Conservation (phyloP, 1,140 invertebrate species). For the Drosophila suzukii region DNA sequence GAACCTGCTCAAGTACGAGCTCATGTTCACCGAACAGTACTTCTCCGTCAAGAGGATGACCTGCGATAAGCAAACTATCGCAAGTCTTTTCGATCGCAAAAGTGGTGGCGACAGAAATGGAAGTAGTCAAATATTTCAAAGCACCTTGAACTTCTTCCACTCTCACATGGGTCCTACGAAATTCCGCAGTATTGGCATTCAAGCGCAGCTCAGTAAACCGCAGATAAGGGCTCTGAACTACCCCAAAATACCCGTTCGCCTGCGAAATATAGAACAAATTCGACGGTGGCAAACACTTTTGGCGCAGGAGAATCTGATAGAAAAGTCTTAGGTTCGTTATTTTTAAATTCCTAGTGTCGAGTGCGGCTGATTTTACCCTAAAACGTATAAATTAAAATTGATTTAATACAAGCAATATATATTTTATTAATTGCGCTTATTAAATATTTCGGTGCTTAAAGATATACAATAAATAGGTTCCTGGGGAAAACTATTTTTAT, state of each 20-base stretch:
- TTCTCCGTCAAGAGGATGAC: constrained; percentile 29
- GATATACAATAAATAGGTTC: too few relatives aligned
- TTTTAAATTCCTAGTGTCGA: background rate
- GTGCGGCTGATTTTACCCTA: background rate
- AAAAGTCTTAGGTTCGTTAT: too few relatives aligned
- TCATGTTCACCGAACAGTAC: constrained; percentile 31
- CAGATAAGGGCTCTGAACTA: constrained; percentile 19
- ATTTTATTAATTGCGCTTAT: too few relatives aligned
- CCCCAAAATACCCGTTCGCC: constrained; percentile 30
- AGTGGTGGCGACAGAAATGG: background rate
- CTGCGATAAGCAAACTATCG: constrained; percentile 6
- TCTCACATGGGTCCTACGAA: background rate
- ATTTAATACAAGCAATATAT: too few relatives aligned
- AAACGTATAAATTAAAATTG: too few relatives aligned
- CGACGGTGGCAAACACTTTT: background rate
- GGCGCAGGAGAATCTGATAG: background rate
- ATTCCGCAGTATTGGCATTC: background rate
- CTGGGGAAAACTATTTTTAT: too few relatives aligned
- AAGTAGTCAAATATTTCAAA: background rate
- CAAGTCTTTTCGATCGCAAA: constrained; percentile 7
- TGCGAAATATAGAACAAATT: constrained; percentile 2
- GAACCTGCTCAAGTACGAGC: constrained; percentile 47
- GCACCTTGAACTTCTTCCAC: background rate
- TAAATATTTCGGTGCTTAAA: too few relatives aligned
- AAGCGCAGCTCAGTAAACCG: background rate